These are phyloP conservation scores for Zoroaster sp. DNA, from an alignment of 53 echinoderm and acorn worm genomes.

Conservation along the genomic window DNA sequence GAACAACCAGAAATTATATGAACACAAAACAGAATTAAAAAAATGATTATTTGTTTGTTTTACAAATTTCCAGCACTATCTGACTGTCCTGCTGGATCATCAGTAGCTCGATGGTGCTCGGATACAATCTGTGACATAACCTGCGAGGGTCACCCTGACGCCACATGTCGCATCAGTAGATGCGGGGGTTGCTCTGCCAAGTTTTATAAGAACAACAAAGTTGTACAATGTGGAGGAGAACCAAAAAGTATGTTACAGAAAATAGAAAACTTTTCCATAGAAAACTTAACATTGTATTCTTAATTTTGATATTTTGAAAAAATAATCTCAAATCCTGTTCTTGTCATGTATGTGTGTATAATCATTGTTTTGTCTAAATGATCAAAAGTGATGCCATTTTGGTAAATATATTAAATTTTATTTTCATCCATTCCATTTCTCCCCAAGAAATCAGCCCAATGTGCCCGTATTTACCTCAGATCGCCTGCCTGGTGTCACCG, in stretches of 20 bases:
- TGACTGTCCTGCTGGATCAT: not conserved
- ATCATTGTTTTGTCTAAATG: not conserved
- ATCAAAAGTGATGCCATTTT: not conserved
- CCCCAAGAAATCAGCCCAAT: not conserved
- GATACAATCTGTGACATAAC: not conserved
- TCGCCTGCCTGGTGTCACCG: slow-evolving; percentile 7
- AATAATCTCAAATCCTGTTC: not conserved
- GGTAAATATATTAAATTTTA: not conserved
- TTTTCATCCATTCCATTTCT: not conserved
- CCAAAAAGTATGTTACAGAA: not conserved
- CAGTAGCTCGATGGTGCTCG: not conserved
- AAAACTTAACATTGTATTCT: not conserved
- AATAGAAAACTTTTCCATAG: not conserved
- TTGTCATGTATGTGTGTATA: not conserved
- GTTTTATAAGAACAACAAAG: slow-evolving; percentile 14
- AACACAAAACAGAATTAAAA: not conserved
- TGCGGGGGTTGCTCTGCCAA: slow-evolving; percentile 50
- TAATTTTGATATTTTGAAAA: not conserved
- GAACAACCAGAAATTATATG: not conserved
- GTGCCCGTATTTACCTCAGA: not conserved
- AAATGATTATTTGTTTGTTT: not conserved
- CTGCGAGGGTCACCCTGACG: slow-evolving; percentile 38
- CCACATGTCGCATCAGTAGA: slow-evolving; percentile 22
- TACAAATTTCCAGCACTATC: not conserved
- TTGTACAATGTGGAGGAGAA: not conserved